Evolutionary conservation across 1,140 invertebrate genomes (phyloP).

Genomic region (Zeugodacus cucurbitae): DNA sequence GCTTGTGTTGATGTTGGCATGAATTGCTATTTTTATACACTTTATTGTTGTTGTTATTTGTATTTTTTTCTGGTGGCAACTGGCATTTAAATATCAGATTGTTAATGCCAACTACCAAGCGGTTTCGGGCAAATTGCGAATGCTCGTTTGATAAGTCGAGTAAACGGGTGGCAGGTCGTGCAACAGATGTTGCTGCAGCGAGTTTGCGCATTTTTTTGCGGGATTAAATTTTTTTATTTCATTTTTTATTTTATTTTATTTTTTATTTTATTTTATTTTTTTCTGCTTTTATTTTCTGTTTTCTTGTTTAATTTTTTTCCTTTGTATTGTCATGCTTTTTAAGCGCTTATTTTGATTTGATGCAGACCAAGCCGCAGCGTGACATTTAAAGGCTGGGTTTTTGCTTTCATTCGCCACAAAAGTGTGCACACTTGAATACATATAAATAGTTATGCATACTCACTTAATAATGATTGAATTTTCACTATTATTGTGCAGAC

Average conservation of each 20-base stretch:
- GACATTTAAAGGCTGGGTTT: background rate
- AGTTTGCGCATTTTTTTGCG: background rate
- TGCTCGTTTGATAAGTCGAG: no score
- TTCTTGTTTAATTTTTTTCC: background rate
- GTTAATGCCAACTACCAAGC: background rate
- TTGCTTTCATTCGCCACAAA: background rate
- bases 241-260: background rate
- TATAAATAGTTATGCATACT: no score
- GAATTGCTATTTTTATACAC: background rate
- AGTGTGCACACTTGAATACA: no score
- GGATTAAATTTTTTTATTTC: background rate
- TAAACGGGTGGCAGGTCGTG: background rate
- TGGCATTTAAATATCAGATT: slow-evolving; percentile 27
- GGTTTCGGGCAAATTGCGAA: background rate
- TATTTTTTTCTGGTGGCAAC: slow-evolving; percentile 32
- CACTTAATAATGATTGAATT: background rate
- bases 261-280: background rate
- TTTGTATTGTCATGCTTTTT: background rate
- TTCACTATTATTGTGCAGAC: background rate
- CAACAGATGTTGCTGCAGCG: background rate
- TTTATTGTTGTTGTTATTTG: background rate
- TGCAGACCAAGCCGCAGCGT: background rate
- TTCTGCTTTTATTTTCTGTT: background rate
- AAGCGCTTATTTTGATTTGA: background rate
- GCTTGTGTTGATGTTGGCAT: slow-evolving; percentile 1